Conservation (phyloP, 2,888 invertebrate species). For the Pheosia gnoma region DNA sequence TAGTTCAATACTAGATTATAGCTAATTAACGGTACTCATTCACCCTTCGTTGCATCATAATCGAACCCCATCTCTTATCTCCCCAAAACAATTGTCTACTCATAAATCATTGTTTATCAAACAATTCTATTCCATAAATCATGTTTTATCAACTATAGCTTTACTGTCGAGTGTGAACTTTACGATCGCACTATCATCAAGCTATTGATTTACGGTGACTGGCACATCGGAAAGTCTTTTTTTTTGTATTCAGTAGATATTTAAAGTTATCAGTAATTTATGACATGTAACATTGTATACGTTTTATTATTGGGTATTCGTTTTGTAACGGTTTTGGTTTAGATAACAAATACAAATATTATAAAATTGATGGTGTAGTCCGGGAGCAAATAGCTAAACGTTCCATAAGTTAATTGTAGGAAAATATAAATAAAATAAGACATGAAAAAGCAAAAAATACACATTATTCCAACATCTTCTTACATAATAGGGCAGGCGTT, state of each 20-base stretch:
- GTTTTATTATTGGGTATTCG: background rate
- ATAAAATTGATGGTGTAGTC: background rate
- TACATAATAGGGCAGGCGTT: too few relatives aligned
- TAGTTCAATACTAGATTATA: too few relatives aligned
- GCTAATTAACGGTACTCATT: too few relatives aligned
- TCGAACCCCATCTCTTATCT: background rate
- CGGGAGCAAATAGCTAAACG: background rate
- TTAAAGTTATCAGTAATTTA: conserved; percentile 1
- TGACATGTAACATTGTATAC: conserved; percentile 1
- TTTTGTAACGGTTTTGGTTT: background rate
- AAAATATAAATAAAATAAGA: too few relatives aligned
- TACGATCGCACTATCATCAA: background rate
- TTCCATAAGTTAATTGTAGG: too few relatives aligned
- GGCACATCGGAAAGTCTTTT: conserved; percentile 24
- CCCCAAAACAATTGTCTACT: background rate
- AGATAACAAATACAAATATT: background rate
- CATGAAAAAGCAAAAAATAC: too few relatives aligned
- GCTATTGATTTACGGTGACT: conserved; percentile 25
- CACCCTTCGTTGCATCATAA: background rate
- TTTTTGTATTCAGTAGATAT: background rate
- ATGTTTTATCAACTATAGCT: background rate
- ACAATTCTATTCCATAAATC: background rate
- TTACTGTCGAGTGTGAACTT: conserved; percentile 3
- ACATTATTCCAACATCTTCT: too few relatives aligned
- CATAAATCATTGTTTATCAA: conserved; percentile 4